Base-by-base conservation (phyloP, 2,888 invertebrate genomes). In the Timema podura region DNA sequence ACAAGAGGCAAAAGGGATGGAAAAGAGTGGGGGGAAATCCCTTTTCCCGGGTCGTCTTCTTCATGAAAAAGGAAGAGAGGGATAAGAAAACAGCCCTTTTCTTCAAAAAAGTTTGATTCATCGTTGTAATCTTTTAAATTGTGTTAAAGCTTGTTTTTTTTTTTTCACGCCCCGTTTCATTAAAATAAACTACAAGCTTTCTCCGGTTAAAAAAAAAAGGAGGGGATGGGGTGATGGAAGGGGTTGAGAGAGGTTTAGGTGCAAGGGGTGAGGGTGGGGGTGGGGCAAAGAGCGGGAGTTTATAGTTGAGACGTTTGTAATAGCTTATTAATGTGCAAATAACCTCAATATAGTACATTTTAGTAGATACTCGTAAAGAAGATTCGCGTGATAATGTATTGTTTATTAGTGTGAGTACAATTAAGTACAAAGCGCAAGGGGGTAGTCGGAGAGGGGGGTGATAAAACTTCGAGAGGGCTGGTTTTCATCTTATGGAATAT, bases 91-190 rank as follows among this genome's bases (percentile, higher is more conserved):
- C 61, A 61, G 30, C 30, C 30, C 61, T 61, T 61, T 51, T 61
- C 16, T 45, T 61, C 61, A 61, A 30, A 61, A 61, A 61, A 61
- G 61, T 61, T 61, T 61, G 61, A 61, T 61, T 61, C 61, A 61
- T 61, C 61, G 61, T 61, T 13, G 61, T 61, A 61, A 61, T 61
- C 61, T 61, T 61, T 61, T 61, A 61, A 61, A 61, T 61, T 61
- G 61, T 61, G 61, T 61, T 61, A 61, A 61, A 61, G 61, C 61
- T 61, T 30, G 30, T 30, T 30, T 30, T 30, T 30, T 30, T 30
- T 30, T 30, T 30, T 30, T 45, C 61, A 61, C 61, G 30, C 61
- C 44, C 13, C 61, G 61, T 61, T 61, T 61, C 61, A 61, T 61
- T 61, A 61, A 61, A 61, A 61, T 45, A 61, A 61, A 61, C 30